Conservation (phyloP, 2,113 vertebrate species). For the Malaclemys terrapin region DNA sequence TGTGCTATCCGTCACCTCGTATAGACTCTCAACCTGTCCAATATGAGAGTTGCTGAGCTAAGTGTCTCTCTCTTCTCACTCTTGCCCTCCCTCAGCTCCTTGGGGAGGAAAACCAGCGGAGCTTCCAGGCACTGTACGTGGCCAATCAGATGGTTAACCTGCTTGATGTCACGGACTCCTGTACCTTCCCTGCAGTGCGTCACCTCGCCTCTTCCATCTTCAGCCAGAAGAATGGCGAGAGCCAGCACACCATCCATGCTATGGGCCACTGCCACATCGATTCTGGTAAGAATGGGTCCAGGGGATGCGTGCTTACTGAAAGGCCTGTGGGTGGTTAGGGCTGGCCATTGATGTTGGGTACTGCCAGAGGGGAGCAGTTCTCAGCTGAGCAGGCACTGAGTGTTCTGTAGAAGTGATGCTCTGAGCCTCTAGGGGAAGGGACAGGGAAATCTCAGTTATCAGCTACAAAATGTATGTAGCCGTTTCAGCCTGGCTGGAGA, state of each 20-base stretch:
- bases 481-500: neutral
- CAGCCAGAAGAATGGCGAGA: conserved; percentile 89
- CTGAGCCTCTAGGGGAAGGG: neutral
- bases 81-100: conserved; percentile 79
- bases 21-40: neutral
- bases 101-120: conserved; percentile 88
- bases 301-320: fast-evolving
- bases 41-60: neutral
- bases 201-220: conserved; percentile 86
- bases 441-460: neutral
- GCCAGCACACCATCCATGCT: conserved; percentile 92
- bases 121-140: conserved; percentile 92
- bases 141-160: conserved; percentile 94
- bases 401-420: neutral
- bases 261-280: conserved; percentile 98
- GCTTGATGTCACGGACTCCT: conserved; percentile 84
- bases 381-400: neutral
- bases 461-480: neutral
- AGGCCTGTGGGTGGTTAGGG: neutral
- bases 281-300: conserved; percentile 82
- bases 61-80: neutral
- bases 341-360: fast-evolving
- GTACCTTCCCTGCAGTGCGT: conserved; percentile 80
- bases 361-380: neutral
- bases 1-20: neutral